Base-by-base conservation (phyloP, 2,888 invertebrate species). In the Diadegma fenestrale region DNA sequence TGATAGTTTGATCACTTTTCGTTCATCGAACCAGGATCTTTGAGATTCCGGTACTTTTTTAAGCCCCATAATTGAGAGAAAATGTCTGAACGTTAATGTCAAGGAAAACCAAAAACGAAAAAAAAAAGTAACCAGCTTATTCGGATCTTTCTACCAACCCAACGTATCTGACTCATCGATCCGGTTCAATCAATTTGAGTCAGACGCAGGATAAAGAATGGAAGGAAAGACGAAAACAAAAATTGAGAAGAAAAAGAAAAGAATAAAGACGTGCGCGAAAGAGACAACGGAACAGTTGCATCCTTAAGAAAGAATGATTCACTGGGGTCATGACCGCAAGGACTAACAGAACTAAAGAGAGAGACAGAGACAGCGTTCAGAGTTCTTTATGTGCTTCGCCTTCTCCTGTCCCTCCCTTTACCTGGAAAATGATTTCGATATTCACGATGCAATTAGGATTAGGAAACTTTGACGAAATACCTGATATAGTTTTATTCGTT, bases 401-500 rank as follows among this genome's bases (percentile, higher is more conserved):
- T 22, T 22, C 54, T 54, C 51, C 63, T 63, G 48, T 37, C 64
- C 19, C 33, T 45, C 69, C 37, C 66, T 26, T 58, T 19, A 14
- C 33, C 69, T 54, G 58, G 61, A 33, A 17, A 43, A 61, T 26
- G 4, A 19, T 10, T 8, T 54, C 22, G 26, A 26, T 58, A 54
- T 54, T 22, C 4, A 54, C 3, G 4, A 22, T 54, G 54, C 22
- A 51, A 12, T 54, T 26, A 26, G 26, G 26, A 26, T 26, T 6
- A 26, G 26, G 10, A 26, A 58, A 58, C 58, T 58, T 58, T 58
- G 51, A 69, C 58, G 68, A 76, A 75, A 78, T 71, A 63, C 41
- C 77, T 82, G 82, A 80, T 26, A 61, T 72, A 80, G 84, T 87
- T 84, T 22, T 80, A 45, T 89, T 82, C 82, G 68, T 88, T 89